Evolutionary conservation across 1,140 invertebrate species (phyloP), one percentile per base, ranked within the genome.

Genomic region (Gryllus bimaculatus): DNA sequence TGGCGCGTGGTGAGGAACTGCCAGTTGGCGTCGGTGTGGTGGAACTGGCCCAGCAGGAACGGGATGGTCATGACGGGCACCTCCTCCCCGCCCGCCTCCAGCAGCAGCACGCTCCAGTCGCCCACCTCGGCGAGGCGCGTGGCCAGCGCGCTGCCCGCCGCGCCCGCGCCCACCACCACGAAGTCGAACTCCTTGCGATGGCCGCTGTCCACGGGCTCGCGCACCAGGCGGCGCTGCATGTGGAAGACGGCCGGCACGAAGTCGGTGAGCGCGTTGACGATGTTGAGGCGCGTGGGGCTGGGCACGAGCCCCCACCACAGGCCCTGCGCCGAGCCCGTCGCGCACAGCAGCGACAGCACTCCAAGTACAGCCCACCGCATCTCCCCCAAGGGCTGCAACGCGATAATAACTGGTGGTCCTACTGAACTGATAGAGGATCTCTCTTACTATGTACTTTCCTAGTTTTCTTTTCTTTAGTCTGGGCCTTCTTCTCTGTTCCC

Each of bases 111-210:
- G 8, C 83, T 87, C 86, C 88, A 89, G 48, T 88, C 78, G 2
- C 79, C 74, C 73, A 86, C 83, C 82, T 91, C 89, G 1, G 87
- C 85, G 8, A 90, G 80, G 78, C 93, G 84, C 80, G 85, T 88
- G 0, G 92, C 91, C 21, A 94, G 75, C 3, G 91, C 88, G 76
- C 89, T 89, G 49, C 92, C 93, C 6, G 91, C 90, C 0, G 91
- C 90, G 73, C 93, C 93, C 13, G 85, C 86, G 0, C 90, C 90
- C 0, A 88, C 88, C 0, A 89, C 83, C 4, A 90, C 86, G 78
- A 90, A 90, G 79, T 90, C 90, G 79, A 89, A 91, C 47, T 86
- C 83, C 2, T 2, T 7, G 10, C 54, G 10, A 0, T 7, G 10
- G 2, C 10, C 10, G 18, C 10, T 7, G 54, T 66, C 54, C 18